These are phyloP conservation scores for Rhea americana DNA, from an alignment of 2,113 vertebrate species.

Conservation along the genomic window DNA sequence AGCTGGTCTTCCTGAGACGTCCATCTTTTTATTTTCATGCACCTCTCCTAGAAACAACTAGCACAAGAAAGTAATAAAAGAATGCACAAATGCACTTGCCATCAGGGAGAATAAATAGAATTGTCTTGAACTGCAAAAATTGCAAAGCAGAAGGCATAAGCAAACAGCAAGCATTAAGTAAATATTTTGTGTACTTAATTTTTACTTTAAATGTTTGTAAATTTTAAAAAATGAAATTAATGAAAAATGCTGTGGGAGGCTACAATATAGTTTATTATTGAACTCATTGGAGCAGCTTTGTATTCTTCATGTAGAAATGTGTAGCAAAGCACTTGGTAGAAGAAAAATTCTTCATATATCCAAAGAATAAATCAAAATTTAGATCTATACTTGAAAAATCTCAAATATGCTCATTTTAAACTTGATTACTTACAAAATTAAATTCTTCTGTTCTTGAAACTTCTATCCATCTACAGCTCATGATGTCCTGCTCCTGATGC, in stretches of 20 bases:
- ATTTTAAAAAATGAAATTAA: neutral
- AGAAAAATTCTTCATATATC: neutral
- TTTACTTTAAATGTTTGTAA: neutral
- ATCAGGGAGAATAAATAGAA: neutral
- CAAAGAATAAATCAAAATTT: neutral
- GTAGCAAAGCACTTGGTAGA: neutral
- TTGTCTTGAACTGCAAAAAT: neutral
- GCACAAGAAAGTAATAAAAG: neutral
- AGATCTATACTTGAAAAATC: neutral
- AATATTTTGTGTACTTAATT: neutral
- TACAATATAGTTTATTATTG: rapidly evolving
- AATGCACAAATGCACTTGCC: neutral
- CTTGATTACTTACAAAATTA: neutral
- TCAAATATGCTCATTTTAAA: neutral
- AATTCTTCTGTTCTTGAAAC: neutral
- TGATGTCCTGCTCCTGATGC: neutral
- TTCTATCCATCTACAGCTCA: neutral
- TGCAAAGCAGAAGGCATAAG: neutral
- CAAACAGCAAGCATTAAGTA: neutral
- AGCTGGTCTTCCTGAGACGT: neutral
- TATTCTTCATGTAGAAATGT: neutral
- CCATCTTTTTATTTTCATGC: neutral
- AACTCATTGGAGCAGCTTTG: neutral
- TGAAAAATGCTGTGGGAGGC: neutral
- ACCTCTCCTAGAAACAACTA: neutral